Percentiles rank a stretch among this genome's conserved stretches.
phyloP scores from a whole-genome alignment of 2,113 vertebrate species.

The Poecilia latipinna region DNA sequence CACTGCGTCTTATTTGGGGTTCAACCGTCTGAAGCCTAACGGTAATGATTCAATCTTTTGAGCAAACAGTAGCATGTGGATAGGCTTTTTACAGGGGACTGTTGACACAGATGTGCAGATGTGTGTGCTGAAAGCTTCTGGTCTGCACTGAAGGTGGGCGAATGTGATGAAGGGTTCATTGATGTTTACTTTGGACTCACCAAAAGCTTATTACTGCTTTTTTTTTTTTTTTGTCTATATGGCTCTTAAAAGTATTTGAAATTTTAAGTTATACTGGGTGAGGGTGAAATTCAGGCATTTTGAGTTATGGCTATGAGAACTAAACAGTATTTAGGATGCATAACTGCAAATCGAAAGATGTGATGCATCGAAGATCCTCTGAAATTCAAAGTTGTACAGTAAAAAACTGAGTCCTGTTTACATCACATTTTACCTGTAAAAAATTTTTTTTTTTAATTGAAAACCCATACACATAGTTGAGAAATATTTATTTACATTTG shows the following conservation, averaged over 20 bases:
- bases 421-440: no score
- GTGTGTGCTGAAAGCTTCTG: conserved; percentile 16
- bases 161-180: conserved; percentile 17
- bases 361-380: no score
- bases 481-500: no score
- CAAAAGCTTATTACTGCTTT: neutral
- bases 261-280: neutral
- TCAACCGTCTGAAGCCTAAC: neutral
- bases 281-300: neutral
- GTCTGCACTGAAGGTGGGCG: conserved; percentile 20
- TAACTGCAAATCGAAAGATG: neutral
- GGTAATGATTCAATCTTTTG: conserved; percentile 6
- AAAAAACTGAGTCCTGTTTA: no score
- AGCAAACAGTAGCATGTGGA: neutral
- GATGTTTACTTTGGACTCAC: conserved; percentile 23
- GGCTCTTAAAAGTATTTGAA: neutral
- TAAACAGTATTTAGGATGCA: no score
- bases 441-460: no score
- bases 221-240: neutral
- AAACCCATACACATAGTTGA: no score
- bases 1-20: conserved; percentile 7
- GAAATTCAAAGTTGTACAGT: no score
- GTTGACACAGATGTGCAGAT: conserved; percentile 21
- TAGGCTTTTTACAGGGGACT: conserved; percentile 1
- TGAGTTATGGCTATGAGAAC: no score